Evolutionary conservation across 1,140 invertebrate species (phyloP).

Genomic region (Lasaia peninsularis): DNA sequence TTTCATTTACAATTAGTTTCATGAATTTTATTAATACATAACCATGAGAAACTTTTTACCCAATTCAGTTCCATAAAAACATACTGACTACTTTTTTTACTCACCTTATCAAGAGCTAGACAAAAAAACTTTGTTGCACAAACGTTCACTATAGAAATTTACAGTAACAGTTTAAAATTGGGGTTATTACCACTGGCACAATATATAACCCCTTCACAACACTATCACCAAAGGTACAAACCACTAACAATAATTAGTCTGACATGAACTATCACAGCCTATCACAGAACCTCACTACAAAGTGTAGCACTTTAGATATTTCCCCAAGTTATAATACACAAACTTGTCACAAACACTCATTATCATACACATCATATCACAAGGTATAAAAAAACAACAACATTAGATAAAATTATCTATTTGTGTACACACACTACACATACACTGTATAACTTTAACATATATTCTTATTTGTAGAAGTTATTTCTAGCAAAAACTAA

Average conservation of each 20-base stretch:
- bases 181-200: neutral
- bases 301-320: constrained; percentile 1
- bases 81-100: neutral
- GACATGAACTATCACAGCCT: constrained; percentile 16
- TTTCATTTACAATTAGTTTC: too few relatives aligned
- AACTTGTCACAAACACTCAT: constrained; percentile 30
- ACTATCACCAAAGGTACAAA: constrained; percentile 23
- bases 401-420: constrained; percentile 66
- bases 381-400: constrained; percentile 73
- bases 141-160: neutral
- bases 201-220: constrained; percentile 25
- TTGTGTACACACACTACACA: constrained; percentile 72
- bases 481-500: constrained; percentile 55
- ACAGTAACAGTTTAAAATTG: constrained; percentile 1
- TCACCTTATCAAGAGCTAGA: constrained; percentile 7
- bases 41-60: too few relatives aligned
- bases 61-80: too few relatives aligned
- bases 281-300: constrained; percentile 19
- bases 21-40: too few relatives aligned
- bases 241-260: too few relatives aligned
- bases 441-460: constrained; percentile 65
- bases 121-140: neutral
- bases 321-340: neutral
- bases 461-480: constrained; percentile 34
- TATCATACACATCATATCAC: constrained; percentile 44